Evolutionary conservation across 2,888 invertebrate species (phyloP).

Genomic region (Scaptomyza caliginosa): DNA sequence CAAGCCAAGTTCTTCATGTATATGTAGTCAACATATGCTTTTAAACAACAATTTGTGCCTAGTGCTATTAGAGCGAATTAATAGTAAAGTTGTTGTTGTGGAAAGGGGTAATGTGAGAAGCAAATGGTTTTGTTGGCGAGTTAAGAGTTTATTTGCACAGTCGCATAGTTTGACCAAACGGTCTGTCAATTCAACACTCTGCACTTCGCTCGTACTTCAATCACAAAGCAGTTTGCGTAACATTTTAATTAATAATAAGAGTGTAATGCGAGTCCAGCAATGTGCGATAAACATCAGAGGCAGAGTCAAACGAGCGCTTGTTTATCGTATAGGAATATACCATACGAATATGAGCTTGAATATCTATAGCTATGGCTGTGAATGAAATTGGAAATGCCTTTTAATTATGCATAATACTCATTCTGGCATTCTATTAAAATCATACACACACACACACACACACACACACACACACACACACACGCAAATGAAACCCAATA

Average conservation of each 20-base stretch:
- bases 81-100: conserved; percentile 9
- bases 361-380: conserved; percentile 25
- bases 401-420: conserved; percentile 68
- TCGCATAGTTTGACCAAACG: conserved; percentile 58
- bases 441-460: conserved; percentile 1
- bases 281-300: conserved; percentile 51
- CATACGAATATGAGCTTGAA: conserved; percentile 29
- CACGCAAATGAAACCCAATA: background rate
- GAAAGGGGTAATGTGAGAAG: conserved; percentile 59
- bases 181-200: conserved; percentile 19
- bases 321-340: conserved; percentile 12
- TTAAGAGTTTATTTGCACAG: conserved; percentile 65
- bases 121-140: conserved; percentile 70
- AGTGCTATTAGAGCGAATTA: conserved; percentile 51
- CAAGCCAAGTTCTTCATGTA: conserved; percentile 4
- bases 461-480: background rate
- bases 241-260: conserved; percentile 77
- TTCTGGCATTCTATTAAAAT: conserved; percentile 48
- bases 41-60: conserved; percentile 16
- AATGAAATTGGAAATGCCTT: conserved; percentile 56
- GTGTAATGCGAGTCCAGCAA: conserved; percentile 73
- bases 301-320: conserved; percentile 26
- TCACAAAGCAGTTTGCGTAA: conserved; percentile 66
- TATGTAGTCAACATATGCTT: conserved; percentile 29
- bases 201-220: too few relatives aligned